These are phyloP conservation scores for Mesocricetus auratus DNA, from an alignment of 2,113 vertebrate species.

Conservation along the genomic window DNA sequence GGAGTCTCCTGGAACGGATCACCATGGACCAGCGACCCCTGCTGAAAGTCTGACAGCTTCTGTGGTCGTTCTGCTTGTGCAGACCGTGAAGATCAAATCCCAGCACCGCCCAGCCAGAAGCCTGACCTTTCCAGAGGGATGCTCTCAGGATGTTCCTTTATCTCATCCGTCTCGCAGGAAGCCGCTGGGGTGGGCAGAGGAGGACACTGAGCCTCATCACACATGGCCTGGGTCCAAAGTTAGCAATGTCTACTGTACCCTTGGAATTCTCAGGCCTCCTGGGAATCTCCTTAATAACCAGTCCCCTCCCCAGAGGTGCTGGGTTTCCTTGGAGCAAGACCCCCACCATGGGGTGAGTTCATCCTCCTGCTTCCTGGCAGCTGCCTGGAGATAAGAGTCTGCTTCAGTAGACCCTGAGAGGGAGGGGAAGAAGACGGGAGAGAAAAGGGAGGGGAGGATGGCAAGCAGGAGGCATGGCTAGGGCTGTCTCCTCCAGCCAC, in stretches of 20 bases:
- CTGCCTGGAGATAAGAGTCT: background rate
- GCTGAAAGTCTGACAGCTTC: too few species aligned
- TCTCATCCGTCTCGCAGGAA: rapidly evolving
- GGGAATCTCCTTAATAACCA: background rate
- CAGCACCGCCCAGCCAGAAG: rapidly evolving
- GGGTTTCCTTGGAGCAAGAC: background rate
- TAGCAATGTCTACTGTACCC: rapidly evolving
- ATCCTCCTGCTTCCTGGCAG: background rate
- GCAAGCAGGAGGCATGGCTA: background rate
- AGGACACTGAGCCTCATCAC: background rate
- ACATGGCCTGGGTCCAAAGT: rapidly evolving
- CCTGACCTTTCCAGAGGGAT: rapidly evolving
- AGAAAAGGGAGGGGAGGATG: rapidly evolving
- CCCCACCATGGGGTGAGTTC: background rate
- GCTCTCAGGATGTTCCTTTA: rapidly evolving
- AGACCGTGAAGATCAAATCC: background rate
- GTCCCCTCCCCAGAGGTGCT: background rate
- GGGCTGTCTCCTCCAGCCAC: too few species aligned
- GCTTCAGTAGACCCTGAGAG: background rate
- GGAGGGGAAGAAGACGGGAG: rapidly evolving
- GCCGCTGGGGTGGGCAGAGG: background rate
- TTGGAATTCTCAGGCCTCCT: background rate
- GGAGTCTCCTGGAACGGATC: background rate
- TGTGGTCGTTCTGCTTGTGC: rapidly evolving
- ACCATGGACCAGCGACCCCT: background rate